A percentile compares a stretch with the other conserved stretches of the same genome.
These are phyloP conservation scores for Amblyjoppa proteus DNA, from an alignment of 2,888 invertebrate species.

Conservation along the genomic window DNA sequence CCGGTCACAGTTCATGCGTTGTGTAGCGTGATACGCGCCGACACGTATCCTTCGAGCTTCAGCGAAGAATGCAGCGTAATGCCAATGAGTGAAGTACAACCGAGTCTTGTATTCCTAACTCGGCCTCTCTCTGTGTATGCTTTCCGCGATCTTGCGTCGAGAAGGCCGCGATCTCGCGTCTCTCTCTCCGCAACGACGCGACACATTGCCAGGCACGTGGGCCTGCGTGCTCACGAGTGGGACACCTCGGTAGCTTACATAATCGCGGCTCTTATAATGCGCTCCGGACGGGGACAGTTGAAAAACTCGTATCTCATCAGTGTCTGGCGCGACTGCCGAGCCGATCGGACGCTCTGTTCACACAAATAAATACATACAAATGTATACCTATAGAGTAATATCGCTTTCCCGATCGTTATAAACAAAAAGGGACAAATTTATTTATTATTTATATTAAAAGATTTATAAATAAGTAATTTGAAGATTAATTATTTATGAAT, in stretches of 20 bases:
- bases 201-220: conserved; percentile 34
- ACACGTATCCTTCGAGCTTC: background rate
- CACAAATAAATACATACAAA: background rate
- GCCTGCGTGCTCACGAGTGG: background rate
- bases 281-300: conserved; percentile 34
- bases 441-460: background rate
- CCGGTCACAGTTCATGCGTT: background rate
- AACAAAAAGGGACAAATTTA: background rate
- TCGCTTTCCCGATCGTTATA: background rate
- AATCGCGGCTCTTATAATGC: conserved; percentile 23
- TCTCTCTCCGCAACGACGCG: background rate
- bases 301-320: conserved; percentile 43
- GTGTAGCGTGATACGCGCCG: background rate
- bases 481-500: too few relatives aligned
- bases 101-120: background rate
- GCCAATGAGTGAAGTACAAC: background rate
- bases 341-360: conserved; percentile 26
- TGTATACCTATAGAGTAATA: background rate
- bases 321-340: conserved; percentile 58
- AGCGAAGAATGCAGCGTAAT: conserved; percentile 28
- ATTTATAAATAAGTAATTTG: background rate
- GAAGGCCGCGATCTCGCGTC: conserved; percentile 14
- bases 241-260: conserved; percentile 23
- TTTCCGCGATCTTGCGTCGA: background rate
- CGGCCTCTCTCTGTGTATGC: background rate